Percentiles rank a stretch among this genome's conserved stretches.
These are phyloP conservation scores for Carapus acus DNA, from an alignment of 2,797 vertebrate genomes.

Conservation along the genomic window DNA sequence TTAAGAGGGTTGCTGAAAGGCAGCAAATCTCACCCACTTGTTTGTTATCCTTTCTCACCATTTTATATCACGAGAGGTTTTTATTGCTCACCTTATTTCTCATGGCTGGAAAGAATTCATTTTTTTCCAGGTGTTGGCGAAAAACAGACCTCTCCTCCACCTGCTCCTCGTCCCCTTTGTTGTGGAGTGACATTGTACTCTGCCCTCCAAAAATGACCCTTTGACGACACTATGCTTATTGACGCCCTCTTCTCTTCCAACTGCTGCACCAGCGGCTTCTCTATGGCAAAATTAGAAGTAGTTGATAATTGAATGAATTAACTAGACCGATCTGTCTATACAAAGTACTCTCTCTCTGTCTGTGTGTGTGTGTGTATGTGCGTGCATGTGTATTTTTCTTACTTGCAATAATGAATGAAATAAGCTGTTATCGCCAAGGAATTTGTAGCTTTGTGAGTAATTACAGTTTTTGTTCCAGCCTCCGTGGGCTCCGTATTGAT, in stretches of 20 bases:
- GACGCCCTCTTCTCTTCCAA: too few species aligned
- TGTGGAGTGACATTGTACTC: conserved; percentile 29
- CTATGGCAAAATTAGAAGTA: not conserved
- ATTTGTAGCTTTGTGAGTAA: conserved; percentile 78
- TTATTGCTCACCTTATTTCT: conserved; percentile 82
- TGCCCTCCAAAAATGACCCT: too few species aligned
- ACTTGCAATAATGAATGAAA: conserved; percentile 61
- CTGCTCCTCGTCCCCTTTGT: conserved; percentile 20
- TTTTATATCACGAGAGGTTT: conserved; percentile 79
- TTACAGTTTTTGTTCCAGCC: conserved; percentile 72
- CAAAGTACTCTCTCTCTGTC: conserved; percentile 24
- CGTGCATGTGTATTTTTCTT: conserved; percentile 46
- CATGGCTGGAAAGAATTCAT: conserved; percentile 85
- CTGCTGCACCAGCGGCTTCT: not conserved
- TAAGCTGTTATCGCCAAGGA: conserved; percentile 65
- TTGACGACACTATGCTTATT: conserved; percentile 5
- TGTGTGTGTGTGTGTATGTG: conserved; percentile 16
- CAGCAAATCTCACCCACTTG: conserved; percentile 91
- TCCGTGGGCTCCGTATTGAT: conserved; percentile 73
- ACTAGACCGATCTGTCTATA: too few species aligned
- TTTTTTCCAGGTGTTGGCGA: conserved; percentile 79
- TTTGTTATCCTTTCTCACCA: conserved; percentile 83
- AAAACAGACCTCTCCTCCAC: conserved; percentile 62
- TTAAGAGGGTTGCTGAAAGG: conserved; percentile 98
- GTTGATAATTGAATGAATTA: conserved; percentile 17